Evolutionary conservation across 1,140 invertebrate genomes (phyloP).

Genomic region (Wiebesia pumilae): DNA sequence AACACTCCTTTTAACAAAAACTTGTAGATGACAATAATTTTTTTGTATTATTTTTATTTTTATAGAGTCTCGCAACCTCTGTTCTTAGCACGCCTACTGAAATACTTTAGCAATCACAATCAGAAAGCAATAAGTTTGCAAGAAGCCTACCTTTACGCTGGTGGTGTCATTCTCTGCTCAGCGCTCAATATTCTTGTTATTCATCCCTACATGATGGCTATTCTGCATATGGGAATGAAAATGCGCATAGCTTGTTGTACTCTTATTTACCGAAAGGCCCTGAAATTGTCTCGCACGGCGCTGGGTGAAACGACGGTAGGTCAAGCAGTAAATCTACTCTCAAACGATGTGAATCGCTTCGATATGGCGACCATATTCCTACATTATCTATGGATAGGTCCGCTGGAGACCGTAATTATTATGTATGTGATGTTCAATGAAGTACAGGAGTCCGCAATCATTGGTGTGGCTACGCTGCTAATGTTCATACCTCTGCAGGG

Average conservation of each 20-base stretch:
- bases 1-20: neutral
- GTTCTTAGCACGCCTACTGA: constrained; percentile 81
- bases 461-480: constrained; percentile 86
- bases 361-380: constrained; percentile 81
- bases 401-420: constrained; percentile 84
- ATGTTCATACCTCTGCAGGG: constrained; percentile 90
- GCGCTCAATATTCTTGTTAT: constrained; percentile 80
- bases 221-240: constrained; percentile 84
- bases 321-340: constrained; percentile 90
- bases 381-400: constrained; percentile 83
- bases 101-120: constrained; percentile 75
- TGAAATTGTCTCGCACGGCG: constrained; percentile 80
- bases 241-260: constrained; percentile 86
- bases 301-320: constrained; percentile 86
- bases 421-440: constrained; percentile 85
- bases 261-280: constrained; percentile 87
- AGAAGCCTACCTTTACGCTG: constrained; percentile 82
- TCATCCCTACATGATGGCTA: constrained; percentile 86
- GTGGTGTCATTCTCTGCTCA: constrained; percentile 81
- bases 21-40: neutral
- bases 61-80: constrained; percentile 82
- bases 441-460: constrained; percentile 83
- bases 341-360: constrained; percentile 87
- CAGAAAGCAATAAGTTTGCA: constrained; percentile 69
- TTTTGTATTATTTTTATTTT: neutral